Evolutionary conservation across 2,797 vertebrate genomes (phyloP).

Genomic region (Fundulus diaphanus): DNA sequence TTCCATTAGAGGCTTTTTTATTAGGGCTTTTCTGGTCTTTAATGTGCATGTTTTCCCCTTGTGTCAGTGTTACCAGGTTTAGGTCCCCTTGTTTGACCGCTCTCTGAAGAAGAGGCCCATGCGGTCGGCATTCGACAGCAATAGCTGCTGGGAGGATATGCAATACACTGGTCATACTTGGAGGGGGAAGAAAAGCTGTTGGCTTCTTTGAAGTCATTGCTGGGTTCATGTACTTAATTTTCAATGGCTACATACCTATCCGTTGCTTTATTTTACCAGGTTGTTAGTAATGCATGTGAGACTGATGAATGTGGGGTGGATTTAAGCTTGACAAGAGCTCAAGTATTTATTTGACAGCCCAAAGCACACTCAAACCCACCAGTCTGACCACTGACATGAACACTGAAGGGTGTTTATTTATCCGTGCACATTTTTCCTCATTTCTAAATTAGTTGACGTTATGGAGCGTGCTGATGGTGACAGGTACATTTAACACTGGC

Average conservation of each 20-base stretch:
- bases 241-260: constrained; percentile 15
- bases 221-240: constrained; percentile 19
- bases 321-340: constrained; percentile 50
- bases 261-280: constrained; percentile 40
- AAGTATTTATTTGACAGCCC: constrained; percentile 57
- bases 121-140: constrained; percentile 44
- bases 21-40: constrained; percentile 78
- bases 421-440: constrained; percentile 56
- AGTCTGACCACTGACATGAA: constrained; percentile 46
- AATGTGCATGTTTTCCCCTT: constrained; percentile 79
- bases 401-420: constrained; percentile 68
- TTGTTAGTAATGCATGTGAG: constrained; percentile 54
- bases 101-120: constrained; percentile 52
- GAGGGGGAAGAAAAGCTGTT: constrained; percentile 27
- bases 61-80: constrained; percentile 76
- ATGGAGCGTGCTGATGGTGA: constrained; percentile 69
- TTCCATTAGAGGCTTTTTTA: constrained; percentile 78
- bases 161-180: constrained; percentile 33
- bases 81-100: constrained; percentile 64
- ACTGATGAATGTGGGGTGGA: constrained; percentile 49
- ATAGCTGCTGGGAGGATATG: constrained; percentile 36
- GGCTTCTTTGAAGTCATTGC: constrained; percentile 2
- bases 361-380: constrained; percentile 34
- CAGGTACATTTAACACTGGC: constrained; percentile 68
- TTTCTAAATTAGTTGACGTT: constrained; percentile 66